phyloP scores from a whole-genome alignment of 2,888 invertebrate species.

The Drosophila setosimentum region DNA sequence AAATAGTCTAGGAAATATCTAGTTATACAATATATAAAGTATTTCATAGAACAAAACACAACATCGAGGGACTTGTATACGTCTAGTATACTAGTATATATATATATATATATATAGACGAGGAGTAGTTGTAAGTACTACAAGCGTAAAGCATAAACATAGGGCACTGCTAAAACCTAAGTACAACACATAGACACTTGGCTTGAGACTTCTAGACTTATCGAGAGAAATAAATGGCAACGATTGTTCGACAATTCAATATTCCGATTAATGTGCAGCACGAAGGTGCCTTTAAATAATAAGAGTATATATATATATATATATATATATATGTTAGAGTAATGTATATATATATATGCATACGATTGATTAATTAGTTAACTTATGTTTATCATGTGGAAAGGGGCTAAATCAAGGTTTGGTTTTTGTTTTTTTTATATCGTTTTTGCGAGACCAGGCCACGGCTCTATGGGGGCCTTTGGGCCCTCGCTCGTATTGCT shows the following conservation, averaged over 20 bases:
- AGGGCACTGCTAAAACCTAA: conserved; percentile 68
- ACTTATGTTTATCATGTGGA: conserved; percentile 28
- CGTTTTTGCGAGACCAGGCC: conserved; percentile 65
- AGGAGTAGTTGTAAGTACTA: conserved; percentile 13
- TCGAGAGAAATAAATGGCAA: conserved; percentile 73
- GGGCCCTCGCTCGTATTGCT: conserved; percentile 82
- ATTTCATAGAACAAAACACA: conserved; percentile 68
- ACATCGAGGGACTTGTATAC: conserved; percentile 56
- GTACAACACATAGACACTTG: conserved; percentile 73
- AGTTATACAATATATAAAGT: conserved; percentile 22
- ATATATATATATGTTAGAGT: conserved; percentile 19
- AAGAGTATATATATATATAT: conserved; percentile 32
- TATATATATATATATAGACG: conserved; percentile 4
- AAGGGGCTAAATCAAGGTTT: conserved; percentile 45
- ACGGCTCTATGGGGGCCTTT: conserved; percentile 47
- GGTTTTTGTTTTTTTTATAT: conserved; percentile 16
- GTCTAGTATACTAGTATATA: conserved; percentile 6
- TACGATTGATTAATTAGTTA: conserved; percentile 31
- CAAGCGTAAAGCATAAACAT: conserved; percentile 57
- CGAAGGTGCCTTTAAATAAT: conserved; percentile 58
- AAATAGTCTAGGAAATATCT: conserved; percentile 27
- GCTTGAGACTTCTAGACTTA: conserved; percentile 56
- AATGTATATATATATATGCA: conserved; percentile 29
- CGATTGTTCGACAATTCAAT: conserved; percentile 85
- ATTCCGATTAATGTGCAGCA: conserved; percentile 66